These are phyloP conservation scores for Helobdella robusta DNA, from an alignment of 2,888 invertebrate species.

Conservation along the genomic window DNA sequence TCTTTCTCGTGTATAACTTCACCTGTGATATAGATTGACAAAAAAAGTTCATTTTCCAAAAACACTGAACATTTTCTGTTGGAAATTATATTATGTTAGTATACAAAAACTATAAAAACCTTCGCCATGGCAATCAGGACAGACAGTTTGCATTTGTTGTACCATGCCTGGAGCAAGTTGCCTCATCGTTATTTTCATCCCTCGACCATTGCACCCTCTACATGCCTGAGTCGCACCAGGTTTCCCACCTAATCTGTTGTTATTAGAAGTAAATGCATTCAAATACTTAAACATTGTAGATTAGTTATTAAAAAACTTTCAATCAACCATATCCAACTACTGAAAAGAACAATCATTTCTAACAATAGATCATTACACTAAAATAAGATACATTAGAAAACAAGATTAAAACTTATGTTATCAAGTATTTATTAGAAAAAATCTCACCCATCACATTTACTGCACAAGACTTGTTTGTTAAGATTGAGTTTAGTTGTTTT, in stretches of 20 bases:
- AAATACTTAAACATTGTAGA: too few species aligned
- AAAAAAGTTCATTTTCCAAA: background rate
- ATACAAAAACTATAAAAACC: constrained; percentile 37
- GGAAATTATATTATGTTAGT: background rate
- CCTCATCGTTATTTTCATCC: constrained; percentile 64
- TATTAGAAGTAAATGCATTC: too few species aligned
- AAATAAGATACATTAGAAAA: background rate
- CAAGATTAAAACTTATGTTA: too few species aligned
- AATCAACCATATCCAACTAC: background rate
- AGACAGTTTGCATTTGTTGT: constrained; percentile 52
- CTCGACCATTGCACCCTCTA: constrained; percentile 66
- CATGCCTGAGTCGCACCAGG: constrained; percentile 60
- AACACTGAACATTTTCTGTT: background rate
- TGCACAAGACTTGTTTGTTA: constrained; percentile 25
- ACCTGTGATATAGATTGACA: constrained; percentile 38
- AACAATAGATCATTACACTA: background rate
- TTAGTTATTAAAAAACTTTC: background rate
- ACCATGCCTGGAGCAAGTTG: constrained; percentile 62
- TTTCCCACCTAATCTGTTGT: constrained; percentile 58
- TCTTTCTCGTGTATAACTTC: constrained; percentile 61
- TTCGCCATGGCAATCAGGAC: constrained; percentile 54
- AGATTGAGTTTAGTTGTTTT: constrained; percentile 23
- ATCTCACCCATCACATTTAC: constrained; percentile 28
- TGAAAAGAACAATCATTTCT: background rate
- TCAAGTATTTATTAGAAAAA: too few species aligned